phyloP scores from a whole-genome alignment of 2,797 vertebrate genomes.

The Anniella stebbinsi region DNA sequence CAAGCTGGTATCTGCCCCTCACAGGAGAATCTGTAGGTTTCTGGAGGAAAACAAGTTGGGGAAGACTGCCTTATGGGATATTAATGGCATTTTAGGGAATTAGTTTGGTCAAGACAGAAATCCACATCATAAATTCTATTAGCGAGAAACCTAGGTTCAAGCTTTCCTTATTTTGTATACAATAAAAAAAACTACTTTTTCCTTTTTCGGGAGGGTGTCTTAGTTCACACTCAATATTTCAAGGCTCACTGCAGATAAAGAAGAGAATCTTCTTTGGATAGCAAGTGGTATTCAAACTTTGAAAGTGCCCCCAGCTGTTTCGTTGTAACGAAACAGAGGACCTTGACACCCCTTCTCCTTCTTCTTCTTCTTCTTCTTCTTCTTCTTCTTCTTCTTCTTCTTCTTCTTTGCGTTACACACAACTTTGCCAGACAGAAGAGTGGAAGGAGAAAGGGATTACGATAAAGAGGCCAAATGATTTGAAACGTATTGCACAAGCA shows the following conservation, averaged over 20 bases:
- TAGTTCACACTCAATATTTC: conserved; percentile 12
- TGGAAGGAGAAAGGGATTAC: conserved; percentile 9
- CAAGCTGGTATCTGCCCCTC: too few species aligned
- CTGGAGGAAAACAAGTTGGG: too few species aligned
- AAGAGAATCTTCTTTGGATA: background rate
- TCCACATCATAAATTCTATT: background rate
- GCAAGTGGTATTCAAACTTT: conserved; percentile 7
- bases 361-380: too few species aligned
- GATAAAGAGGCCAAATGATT: conserved; percentile 51
- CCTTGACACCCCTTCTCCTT: background rate
- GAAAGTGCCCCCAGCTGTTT: conserved; percentile 16
- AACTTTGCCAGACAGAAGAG: conserved; percentile 40
- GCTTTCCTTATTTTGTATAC: conserved; percentile 12
- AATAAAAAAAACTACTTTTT: too few species aligned
- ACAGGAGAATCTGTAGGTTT: too few species aligned
- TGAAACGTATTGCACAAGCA: conserved; percentile 48
- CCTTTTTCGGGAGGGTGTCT: too few species aligned
- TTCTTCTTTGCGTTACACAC: background rate
- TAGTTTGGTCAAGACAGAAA: background rate
- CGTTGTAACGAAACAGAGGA: background rate
- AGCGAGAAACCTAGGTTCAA: background rate
- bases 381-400: too few species aligned
- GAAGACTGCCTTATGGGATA: background rate
- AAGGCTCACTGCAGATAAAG: background rate
- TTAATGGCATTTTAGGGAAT: too few species aligned